Evolutionary conservation across 2,888 invertebrate species (phyloP), one percentile per base, ranked within the genome.

Genomic region (Diloba caeruleocephala): DNA sequence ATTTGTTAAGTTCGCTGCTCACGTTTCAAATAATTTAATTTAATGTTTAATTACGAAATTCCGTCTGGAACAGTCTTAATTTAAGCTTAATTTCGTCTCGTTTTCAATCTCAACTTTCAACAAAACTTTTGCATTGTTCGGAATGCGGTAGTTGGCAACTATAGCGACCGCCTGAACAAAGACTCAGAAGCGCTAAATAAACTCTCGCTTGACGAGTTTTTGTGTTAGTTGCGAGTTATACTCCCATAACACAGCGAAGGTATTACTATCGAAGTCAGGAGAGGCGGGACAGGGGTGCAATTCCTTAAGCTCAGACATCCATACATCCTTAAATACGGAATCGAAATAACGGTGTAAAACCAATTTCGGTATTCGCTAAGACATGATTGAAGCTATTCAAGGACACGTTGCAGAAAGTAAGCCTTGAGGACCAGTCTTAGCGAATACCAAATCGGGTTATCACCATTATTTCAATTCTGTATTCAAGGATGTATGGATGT

Each of bases 41-140:
- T 71, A 55, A 67, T 68, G 71, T 76, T 80, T 79, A 79, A 78
- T 80, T 79, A 71, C 73, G 58, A 73, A 78, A 79, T 76, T 78
- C 75, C 73, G 66, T 52, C 61, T 69, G 61, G 54, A 66, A 71
- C 74, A 78, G 71, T 84, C 80, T 86, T 84, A 81, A 86, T 85
- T 81, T 81, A 79, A 79, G 72, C 75, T 79, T 78, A 79, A 80
- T 81, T 81, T 75, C 76, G 74, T 82, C 79, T 87, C 82, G 78
- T 85, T 88, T 82, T 84, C 83, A 87, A 87, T 87, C 82, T 81
- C 79, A 78, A 79, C 79, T 82, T 78, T 72, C 61, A 26, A 58
- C 23, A 67, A 79, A 87, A 86, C 75, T 87, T 84, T 69, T 50
- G 74, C 76, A 78, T 83, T 82, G 82, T 80, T 77, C 75, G 53